Evolutionary conservation across 2,888 invertebrate genomes (phyloP), one percentile per base, ranked within the genome.

Genomic region (Lumbricus terrestris): DNA sequence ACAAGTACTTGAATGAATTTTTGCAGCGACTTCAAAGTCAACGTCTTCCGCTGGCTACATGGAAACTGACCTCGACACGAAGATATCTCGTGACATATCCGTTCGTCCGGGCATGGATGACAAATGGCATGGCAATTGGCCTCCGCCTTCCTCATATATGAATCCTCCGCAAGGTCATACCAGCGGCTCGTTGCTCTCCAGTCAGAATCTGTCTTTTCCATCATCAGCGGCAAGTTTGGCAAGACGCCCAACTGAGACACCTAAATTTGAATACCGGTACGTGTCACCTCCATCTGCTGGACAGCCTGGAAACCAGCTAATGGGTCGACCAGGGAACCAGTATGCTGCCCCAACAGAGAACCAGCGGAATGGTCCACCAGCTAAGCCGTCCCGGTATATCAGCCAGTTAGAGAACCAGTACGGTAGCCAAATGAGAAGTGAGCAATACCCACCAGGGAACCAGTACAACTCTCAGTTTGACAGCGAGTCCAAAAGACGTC

Each of bases 61-160:
- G 90, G 98, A 98, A 95, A 98, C 98, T 0, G 98, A 98, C 95
- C 95, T 98, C 42, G 98, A 98, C 94, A 97, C 97, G 0, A 97
- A 97, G 94, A 96, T 96, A 91, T 97, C 97, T 0, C 96, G 96
- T 90, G 97, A 98, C 92, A 90, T 94, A 91, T 90, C 93, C 92
- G 29, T 92, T 92, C 18, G 92, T 91, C 69, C 34, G 83, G 82
- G 82, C 82, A 82, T 18, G 33, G 37, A 85, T 37, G 37, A 34
- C 85, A 37, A 37, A 85, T 35, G 34, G 85, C n/a, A 15, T 20
- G 23, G 85, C 37, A 35, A 85, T 23, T 37, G 85, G 37, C 85
- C 85, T 35, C 35, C 33, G 13, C 3, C 83, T 83, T 34, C 33
- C 35, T 83, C 83, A 83, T 35, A 83, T 29, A 3, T 54, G 54